Evolutionary conservation across 2,797 vertebrate genomes (phyloP), one percentile per base, ranked within the genome.

Genomic region (Leptodactylus fallax): DNA sequence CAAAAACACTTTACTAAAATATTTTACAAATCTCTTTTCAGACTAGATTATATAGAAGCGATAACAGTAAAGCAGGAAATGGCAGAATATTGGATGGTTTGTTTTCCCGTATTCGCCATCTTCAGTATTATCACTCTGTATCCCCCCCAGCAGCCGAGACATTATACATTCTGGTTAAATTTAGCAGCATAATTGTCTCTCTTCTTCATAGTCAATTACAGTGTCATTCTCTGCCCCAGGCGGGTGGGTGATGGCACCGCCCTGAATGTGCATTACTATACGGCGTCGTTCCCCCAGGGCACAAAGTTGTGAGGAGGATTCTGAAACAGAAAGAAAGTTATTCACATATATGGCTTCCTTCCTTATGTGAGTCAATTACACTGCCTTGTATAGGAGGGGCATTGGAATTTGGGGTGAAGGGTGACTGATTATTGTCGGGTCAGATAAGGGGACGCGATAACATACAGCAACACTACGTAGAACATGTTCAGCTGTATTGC

Each of bases 101-200:
- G n/a, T 77, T 55, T 23, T 36, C 13, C 25, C 3, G 21, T n/a
- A 49, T 76, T 27, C 12, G 23, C 65, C 65, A 69, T 27, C 63
- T n/a, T 65, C 23, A 25, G 63, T 74, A 6, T 5, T 74, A 21
- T 11, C 71, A 10, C 47, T 49, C 36, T 6, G 11, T 49, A 53
- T 53, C 21, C 19, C 8, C 67, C 47, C 72, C 19, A 13, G 49
- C 74, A 23, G 49, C n/a, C 49, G n/a, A 14, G 19, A 49, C 9
- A 21, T 25, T n/a, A n/a, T 21, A 47, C 27, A 47, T 23, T 63
- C 5, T 63, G 55, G 51, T 27, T 58, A 79, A 79, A 60, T 58
- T 60, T 45, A 81, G 58, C 58, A 60, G 23, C 76, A 56, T 78
- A 78, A 56, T 78, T 55, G 76, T 7, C 49, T 55, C 49, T 55